phyloP scores from a whole-genome alignment of 2,797 vertebrate species.

The Gadopsis marmoratus region DNA sequence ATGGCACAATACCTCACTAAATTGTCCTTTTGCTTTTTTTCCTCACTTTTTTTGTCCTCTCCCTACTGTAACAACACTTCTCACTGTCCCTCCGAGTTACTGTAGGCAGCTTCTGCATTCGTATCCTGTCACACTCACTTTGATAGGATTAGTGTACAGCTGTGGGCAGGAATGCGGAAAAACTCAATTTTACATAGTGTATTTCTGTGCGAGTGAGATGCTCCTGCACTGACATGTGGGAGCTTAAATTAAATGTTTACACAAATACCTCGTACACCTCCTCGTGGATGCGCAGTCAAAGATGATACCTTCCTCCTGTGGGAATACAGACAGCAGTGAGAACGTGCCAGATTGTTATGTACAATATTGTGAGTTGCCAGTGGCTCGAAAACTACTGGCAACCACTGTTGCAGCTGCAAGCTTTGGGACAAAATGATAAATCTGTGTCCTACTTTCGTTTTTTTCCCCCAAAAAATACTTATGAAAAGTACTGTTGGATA shows the following conservation, averaged over 20 bases:
- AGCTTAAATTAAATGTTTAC: slow-evolving; percentile 61
- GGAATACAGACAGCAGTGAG: slow-evolving; percentile 34
- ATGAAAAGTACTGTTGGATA: slow-evolving; percentile 63
- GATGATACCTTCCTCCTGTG: slow-evolving; percentile 31
- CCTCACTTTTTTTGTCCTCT: neutral
- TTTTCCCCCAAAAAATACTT: slow-evolving; percentile 59
- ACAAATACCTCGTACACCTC: slow-evolving; percentile 40
- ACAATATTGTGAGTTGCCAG: slow-evolving; percentile 12
- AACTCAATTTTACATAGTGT: slow-evolving; percentile 52
- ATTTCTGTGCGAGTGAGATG: slow-evolving; percentile 41
- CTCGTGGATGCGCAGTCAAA: slow-evolving; percentile 50
- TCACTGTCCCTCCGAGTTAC: slow-evolving; percentile 22
- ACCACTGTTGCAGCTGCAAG: slow-evolving; percentile 52
- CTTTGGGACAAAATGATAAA: slow-evolving; percentile 59
- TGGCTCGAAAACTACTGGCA: slow-evolving; percentile 47
- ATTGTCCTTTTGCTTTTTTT: neutral
- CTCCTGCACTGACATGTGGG: slow-evolving; percentile 49
- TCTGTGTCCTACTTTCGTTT: slow-evolving; percentile 70
- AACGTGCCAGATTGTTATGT: neutral
- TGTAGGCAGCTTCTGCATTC: slow-evolving; percentile 28
- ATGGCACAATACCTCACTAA: accelerated
- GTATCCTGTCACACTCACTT: slow-evolving; percentile 52
- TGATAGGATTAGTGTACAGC: slow-evolving; percentile 72
- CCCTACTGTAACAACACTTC: slow-evolving; percentile 9
- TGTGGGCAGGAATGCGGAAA: slow-evolving; percentile 60